These are phyloP conservation scores for Camponotus vicinus DNA, from an alignment of 1,140 invertebrate species.

Conservation along the genomic window DNA sequence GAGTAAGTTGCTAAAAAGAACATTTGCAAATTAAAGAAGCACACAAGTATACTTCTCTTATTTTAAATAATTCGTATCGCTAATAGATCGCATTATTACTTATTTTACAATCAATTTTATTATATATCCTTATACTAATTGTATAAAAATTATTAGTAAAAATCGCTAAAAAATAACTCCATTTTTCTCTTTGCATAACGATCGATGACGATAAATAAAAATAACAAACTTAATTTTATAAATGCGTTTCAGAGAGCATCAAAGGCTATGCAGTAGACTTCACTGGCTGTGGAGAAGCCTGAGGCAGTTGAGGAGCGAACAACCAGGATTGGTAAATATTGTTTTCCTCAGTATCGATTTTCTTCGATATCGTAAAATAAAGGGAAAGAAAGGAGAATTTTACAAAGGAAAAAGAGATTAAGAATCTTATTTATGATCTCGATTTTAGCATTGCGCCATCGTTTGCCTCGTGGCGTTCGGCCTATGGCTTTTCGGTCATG, in stretches of 20 bases:
- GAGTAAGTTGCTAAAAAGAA: constrained; percentile 20
- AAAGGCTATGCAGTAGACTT: neutral
- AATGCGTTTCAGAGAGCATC: constrained; percentile 74
- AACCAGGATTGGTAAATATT: constrained; percentile 81
- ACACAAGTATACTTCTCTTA: too few species aligned
- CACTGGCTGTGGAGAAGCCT: constrained; percentile 70
- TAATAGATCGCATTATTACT: too few species aligned
- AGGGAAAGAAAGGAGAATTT: neutral
- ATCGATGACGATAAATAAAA: neutral
- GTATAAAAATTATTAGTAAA: neutral
- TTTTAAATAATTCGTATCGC: too few species aligned
- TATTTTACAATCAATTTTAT: too few species aligned
- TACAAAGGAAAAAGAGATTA: neutral
- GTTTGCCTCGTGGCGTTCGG: constrained; percentile 77
- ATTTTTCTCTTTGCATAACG: neutral
- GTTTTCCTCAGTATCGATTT: too few species aligned
- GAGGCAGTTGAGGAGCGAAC: constrained; percentile 78
- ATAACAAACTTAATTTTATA: neutral
- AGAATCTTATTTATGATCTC: neutral
- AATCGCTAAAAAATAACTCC: neutral
- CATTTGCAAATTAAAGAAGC: neutral
- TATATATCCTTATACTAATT: too few species aligned
- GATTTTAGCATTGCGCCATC: constrained; percentile 78
- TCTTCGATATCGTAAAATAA: too few species aligned
- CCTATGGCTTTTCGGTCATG: constrained; percentile 80